Conservation (phyloP, 2,888 invertebrate genomes). For the Drosophila seclusa region DNA sequence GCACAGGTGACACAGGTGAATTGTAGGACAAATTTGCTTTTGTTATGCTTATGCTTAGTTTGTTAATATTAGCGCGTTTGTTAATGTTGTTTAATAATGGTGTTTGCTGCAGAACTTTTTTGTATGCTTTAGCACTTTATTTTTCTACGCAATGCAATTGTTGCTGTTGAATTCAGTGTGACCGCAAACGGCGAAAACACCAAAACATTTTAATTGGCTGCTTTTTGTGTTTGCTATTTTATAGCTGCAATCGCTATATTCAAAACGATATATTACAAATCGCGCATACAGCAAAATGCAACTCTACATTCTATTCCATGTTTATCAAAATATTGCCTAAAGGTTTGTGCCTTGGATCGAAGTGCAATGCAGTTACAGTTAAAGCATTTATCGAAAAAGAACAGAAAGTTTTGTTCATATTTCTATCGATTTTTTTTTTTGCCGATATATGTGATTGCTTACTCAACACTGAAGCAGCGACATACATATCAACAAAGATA, state of each 20-base stretch:
- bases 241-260: neutral
- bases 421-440: conserved; percentile 4
- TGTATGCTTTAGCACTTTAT: conserved; percentile 43
- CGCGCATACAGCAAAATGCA: neutral
- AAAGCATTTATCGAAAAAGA: neutral
- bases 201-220: neutral
- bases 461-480: conserved; percentile 31
- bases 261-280: conserved; percentile 4
- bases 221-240: neutral
- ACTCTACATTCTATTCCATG: neutral
- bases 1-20: conserved; percentile 27
- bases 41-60: conserved; percentile 15
- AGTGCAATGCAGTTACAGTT: neutral
- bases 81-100: conserved; percentile 13
- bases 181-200: conserved; percentile 22
- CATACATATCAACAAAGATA: conserved; percentile 45
- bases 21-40: conserved; percentile 3
- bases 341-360: neutral
- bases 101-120: conserved; percentile 10
- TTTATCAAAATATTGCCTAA: neutral
- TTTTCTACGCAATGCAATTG: conserved; percentile 69
- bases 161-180: conserved; percentile 59
- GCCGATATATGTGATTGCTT: neutral
- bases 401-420: neutral
- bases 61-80: conserved; percentile 28